Evolutionary conservation across 1,140 invertebrate species (phyloP), one percentile per base, ranked within the genome.

Genomic region (Drosophila miranda): DNA sequence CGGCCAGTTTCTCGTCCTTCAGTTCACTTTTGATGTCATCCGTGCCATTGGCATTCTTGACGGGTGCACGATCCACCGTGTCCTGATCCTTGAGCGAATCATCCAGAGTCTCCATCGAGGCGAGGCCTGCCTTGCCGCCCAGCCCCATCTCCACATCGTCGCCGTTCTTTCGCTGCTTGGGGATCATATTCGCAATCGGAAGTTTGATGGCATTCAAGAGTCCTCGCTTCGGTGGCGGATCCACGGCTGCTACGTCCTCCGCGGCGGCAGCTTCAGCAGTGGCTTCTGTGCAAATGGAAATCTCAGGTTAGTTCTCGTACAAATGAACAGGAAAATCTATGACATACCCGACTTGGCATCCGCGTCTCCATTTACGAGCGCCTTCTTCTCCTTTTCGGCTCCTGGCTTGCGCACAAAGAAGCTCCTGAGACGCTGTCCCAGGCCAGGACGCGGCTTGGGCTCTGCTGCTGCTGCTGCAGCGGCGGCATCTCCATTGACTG

Each of bases 91-190:
- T 92, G 1, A 92, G 91, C 0, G 90, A 91, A 73, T 95, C 94
- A 81, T 95, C 82, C 4, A 96, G 91, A 0, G 95, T 96, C 83
- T 96, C 95, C 92, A 95, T 94, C 2, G 95, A 96, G 0, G 95
- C 95, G 51, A 96, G 92, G 44, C 95, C 94, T 2, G 94, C 95
- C 75, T 93, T 93, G 61, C 91, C 88, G n/a, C 70, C 80, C 63
- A 90, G 77, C 3, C 92, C 93, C 14, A 93, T 72, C 63, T 93
- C 93, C 0, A 93, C 91, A 78, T 92, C 91, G 11, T 87, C 90
- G 44, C 71, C 76, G 43, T 66, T 53, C 42, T 89, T 90, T 1
- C 34, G 34, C 64, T 92, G 93, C 55, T 91, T 92, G 6, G 93
- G 93, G 72, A 95, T 93, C 56, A 95, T 94, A 19, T 93, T 93